Base-by-base conservation (phyloP, 2,113 vertebrate genomes). In the Cryptotis parvus region DNA sequence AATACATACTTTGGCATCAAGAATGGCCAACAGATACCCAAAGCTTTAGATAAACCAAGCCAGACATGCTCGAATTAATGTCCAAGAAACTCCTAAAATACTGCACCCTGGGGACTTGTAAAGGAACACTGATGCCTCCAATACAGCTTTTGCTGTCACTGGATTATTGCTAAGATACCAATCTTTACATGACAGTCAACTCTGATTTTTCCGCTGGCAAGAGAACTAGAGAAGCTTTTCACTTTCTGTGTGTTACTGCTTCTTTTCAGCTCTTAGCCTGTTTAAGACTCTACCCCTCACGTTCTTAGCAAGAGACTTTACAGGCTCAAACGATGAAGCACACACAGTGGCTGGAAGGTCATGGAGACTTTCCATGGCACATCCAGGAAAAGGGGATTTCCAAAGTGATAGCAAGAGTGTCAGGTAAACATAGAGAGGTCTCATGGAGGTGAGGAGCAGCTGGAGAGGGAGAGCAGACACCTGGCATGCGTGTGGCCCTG, bases 11-110 rank as follows among this genome's bases (percentile, higher is more conserved):
- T 88, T 93, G 79, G 52, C 69, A 11, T 37, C 83, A 52, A 92
- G 84, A 93, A 66, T 87, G 45, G 4, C 70, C 69, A 92, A 63
- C 88, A 96, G 92, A 92, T 84, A 58, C 76, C 78, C 90, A 18
- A 68, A 93, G 18, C 29, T 91, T 24, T 35, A 81, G 37, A 84
- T 89, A 37, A 70, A 87, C 39, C 55, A 73, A 88, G 14, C 79
- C 84, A 88, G 41, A 31, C 27, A 92, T 9, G 29, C 45, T 75
- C 63, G 43, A 75, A 65, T 85, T 94, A 96, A 94, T 55, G 58
- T 27, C 52, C 66, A 68, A 27, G 35, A 41, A 90, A 45, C 61
- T 92, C 6, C 10, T 87, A 66, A 79, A 66, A 11, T 89, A 52
- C 91, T 93, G 52, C 79, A 58, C 43, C 68, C 43, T 82, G 83